phyloP scores from a whole-genome alignment of 1,140 invertebrate genomes.

The Conus betulinus region DNA sequence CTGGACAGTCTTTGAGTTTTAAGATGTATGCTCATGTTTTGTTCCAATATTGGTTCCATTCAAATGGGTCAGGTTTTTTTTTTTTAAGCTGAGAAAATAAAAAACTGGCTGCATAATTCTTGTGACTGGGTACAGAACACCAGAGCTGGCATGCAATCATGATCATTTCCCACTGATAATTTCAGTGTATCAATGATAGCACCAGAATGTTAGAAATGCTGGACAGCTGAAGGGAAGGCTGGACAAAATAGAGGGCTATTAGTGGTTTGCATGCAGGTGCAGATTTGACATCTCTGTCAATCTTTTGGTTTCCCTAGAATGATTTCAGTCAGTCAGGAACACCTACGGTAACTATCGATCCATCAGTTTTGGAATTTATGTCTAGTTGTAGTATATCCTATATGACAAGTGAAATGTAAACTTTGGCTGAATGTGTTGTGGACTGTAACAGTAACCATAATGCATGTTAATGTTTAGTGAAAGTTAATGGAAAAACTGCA shows the following conservation, averaged over 20 bases:
- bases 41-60: too few relatives aligned
- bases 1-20: too few relatives aligned
- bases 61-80: too few relatives aligned
- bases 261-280: not conserved
- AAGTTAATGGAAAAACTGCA: not conserved
- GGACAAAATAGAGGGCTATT: not conserved
- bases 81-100: too few relatives aligned
- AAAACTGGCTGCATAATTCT: too few relatives aligned
- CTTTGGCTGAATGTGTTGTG: too few relatives aligned
- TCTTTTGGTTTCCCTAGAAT: not conserved
- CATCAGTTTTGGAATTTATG: not conserved
- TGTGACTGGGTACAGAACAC: too few relatives aligned
- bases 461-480: not conserved
- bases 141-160: too few relatives aligned
- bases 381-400: not conserved
- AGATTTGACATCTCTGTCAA: not conserved
- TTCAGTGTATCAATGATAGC: too few relatives aligned
- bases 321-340: constrained; percentile 19
- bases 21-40: too few relatives aligned
- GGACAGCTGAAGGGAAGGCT: not conserved
- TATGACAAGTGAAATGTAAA: not conserved
- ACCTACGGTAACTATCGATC: constrained; percentile 3
- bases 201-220: not conserved
- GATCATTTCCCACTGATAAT: too few relatives aligned
- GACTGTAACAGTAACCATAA: not conserved